These are phyloP conservation scores for Falco berigora DNA, from an alignment of 2,797 vertebrate genomes.

Conservation along the genomic window DNA sequence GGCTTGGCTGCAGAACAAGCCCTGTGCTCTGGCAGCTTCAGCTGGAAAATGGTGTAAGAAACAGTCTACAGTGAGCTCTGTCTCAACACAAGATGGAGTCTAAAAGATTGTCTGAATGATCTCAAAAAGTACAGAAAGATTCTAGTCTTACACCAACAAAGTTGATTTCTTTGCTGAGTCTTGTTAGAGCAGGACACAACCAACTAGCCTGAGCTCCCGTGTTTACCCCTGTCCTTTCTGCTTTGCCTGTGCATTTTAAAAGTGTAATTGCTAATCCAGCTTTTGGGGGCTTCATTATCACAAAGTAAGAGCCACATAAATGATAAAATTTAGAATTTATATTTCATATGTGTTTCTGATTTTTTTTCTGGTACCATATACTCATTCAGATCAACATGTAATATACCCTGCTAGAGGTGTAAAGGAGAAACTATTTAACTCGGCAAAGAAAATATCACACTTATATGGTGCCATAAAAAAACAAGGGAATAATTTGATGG, in stretches of 20 bases:
- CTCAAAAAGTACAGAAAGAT: background rate
- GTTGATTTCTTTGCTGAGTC: background rate
- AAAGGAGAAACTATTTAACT: background rate
- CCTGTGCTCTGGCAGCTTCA: background rate
- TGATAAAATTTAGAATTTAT: background rate
- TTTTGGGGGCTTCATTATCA: background rate
- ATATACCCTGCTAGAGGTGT: rapidly evolving
- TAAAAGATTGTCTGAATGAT: background rate
- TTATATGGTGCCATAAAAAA: background rate
- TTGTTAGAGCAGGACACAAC: background rate
- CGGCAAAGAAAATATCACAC: background rate
- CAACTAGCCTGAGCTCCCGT: background rate
- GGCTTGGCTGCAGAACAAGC: background rate
- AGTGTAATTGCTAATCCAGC: background rate
- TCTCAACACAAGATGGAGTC: background rate
- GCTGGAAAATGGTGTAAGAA: background rate
- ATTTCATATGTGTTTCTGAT: background rate
- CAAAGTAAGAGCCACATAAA: background rate
- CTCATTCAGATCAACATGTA: background rate
- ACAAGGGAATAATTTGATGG: background rate
- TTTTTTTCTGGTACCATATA: background rate
- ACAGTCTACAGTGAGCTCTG: background rate
- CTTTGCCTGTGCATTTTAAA: background rate
- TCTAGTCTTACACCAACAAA: background rate
- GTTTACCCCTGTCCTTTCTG: background rate